These are phyloP conservation scores for Drosophila austrosaltans DNA, from an alignment of 2,888 invertebrate genomes.

Conservation along the genomic window DNA sequence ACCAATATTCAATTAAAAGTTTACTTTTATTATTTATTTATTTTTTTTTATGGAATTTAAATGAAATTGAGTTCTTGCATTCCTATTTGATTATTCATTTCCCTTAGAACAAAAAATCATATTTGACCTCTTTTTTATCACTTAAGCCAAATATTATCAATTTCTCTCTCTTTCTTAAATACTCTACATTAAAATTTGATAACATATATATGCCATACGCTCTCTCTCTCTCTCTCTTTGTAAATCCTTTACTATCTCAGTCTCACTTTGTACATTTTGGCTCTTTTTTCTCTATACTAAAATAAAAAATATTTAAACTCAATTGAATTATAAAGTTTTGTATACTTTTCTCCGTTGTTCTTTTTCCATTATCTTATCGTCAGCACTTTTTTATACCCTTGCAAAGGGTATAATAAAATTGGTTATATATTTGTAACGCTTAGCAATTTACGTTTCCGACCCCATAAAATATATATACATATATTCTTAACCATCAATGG, in stretches of 20 bases:
- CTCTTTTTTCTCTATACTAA: neutral
- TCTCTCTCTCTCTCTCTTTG: neutral
- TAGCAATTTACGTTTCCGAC: no score
- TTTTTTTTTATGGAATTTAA: no score
- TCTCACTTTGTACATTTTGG: no score
- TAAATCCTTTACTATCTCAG: no score
- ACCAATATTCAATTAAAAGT: no score
- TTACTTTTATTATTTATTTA: no score
- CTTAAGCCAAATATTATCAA: neutral
- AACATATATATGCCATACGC: no score
- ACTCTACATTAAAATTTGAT: neutral
- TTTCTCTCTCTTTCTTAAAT: neutral
- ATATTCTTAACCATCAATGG: no score
- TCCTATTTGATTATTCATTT: neutral
- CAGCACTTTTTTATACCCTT: constrained; percentile 4
- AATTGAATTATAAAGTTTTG: constrained; percentile 10
- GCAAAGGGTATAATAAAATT: no score
- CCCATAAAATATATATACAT: no score
- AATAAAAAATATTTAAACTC: neutral
- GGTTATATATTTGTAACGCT: no score
- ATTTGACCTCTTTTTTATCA: neutral
- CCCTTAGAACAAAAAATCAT: neutral
- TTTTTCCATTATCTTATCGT: constrained; percentile 13
- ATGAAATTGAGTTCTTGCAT: neutral
- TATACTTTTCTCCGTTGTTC: neutral